Evolutionary conservation across 2,113 vertebrate genomes (phyloP), one percentile per base, ranked within the genome.

Genomic region (Cheilinus undulatus): DNA sequence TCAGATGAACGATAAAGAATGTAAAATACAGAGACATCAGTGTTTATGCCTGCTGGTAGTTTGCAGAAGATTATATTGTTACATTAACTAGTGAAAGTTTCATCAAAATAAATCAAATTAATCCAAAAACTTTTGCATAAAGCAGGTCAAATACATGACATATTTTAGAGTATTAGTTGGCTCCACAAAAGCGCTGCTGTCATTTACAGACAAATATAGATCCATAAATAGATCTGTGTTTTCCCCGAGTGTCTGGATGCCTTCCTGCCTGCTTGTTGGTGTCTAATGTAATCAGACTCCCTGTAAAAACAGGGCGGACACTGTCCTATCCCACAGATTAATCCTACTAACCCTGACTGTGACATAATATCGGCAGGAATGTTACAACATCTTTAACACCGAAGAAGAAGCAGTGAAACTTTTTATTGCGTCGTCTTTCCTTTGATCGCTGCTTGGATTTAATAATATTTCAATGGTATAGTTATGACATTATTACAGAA

Each of bases 191-290:
- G 20, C 51, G 36, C 15, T 26, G 49, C 23, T 19, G 23, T 49
- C n/a, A n/a, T 56, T 8, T 12, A 62, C 3, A 51, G 42, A 69
- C n/a, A 52, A 57, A 42, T 57, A 64, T 3, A 15, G 53, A 36
- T 27, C 27, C 56, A 58, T 65, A 49, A 67, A 69, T 69, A 30
- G 66, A 63, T 4, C 60, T 4, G 49, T 69, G 52, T 50, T 50
- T 36, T 23, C 19, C 24, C 23, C 12, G 26, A 27, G 27, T 61
- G 69, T 53, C 53, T 58, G 38, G 26, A 73, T 61, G 36, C 22
- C 49, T 64, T 67, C 38, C 20, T 54, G 67, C 3, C 38, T 53
- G 50, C 12, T 1, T n/a, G 43, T 45, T 23, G 6, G 8, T 22
- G 36, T 56, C 53, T 26, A 26, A 23, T 61, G 52, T 67, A 32